Percentiles rank a stretch among this genome's conserved stretches.
Evolutionary conservation across 2,797 vertebrate species (phyloP).

Genomic region (Pipistrellus pipistrellus): DNA sequence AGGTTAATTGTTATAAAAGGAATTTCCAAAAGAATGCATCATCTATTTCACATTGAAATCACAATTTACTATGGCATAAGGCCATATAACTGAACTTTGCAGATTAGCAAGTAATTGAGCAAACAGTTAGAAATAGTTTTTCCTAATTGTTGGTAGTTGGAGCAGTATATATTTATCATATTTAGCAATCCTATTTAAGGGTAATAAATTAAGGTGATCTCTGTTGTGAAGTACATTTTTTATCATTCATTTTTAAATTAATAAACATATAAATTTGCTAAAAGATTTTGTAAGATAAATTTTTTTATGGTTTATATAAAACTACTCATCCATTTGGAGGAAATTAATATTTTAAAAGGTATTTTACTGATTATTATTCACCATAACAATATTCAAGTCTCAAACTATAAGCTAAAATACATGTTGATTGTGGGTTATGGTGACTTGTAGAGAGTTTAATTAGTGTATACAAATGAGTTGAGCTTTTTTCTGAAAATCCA

Average conservation of each 20-base stretch:
- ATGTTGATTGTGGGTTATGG: slow-evolving; percentile 29
- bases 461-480: neutral
- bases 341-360: slow-evolving; percentile 23
- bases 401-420: slow-evolving; percentile 23
- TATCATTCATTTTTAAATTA: slow-evolving; percentile 54
- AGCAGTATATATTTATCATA: slow-evolving; percentile 49
- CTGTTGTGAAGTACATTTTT: slow-evolving; percentile 46
- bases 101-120: slow-evolving; percentile 73
- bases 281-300: slow-evolving; percentile 21
- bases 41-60: slow-evolving; percentile 71
- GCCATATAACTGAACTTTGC: slow-evolving; percentile 71
- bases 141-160: slow-evolving; percentile 35
- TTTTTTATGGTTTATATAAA: slow-evolving; percentile 37
- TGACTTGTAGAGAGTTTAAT: slow-evolving; percentile 53
- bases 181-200: slow-evolving; percentile 58
- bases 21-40: slow-evolving; percentile 77
- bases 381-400: slow-evolving; percentile 47
- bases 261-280: slow-evolving; percentile 48
- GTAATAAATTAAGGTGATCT: slow-evolving; percentile 66
- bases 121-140: slow-evolving; percentile 70
- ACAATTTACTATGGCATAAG: slow-evolving; percentile 72
- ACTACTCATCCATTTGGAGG: slow-evolving; percentile 3
- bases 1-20: slow-evolving; percentile 79
- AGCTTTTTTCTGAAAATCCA: slow-evolving; percentile 54
- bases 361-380: slow-evolving; percentile 48